Evolutionary conservation across 2,797 vertebrate species (phyloP), one percentile per base, ranked within the genome.

Genomic region (Pantherophis alleghaniensis): DNA sequence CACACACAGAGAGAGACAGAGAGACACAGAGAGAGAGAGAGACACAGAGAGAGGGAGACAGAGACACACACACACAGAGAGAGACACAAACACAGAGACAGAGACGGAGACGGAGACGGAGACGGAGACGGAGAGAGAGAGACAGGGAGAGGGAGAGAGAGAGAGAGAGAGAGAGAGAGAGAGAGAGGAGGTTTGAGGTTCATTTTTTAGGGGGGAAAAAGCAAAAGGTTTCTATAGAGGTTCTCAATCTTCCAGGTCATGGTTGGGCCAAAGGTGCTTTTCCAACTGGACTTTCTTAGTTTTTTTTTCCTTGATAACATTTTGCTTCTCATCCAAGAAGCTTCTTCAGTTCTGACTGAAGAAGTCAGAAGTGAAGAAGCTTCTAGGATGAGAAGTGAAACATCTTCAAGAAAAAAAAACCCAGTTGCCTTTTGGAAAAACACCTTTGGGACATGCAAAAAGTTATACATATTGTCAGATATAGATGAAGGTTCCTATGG

Each of bases 401-500:
- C 66, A 16, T 69, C 32, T 69, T 69, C n/a, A 32, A 69, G 13
- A 26, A 32, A 37, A 69, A n/a, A 16, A 74, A 37, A 1, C 9
- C 28, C 12, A 66, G 11, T 66, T 66, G 63, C 63, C 26, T 37
- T 32, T 69, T 32, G n/a, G 66, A 69, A 32, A 37, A 74, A 7
- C 6, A 32, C 1, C 66, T 37, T 20, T 74, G 32, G 66, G n/a
- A 74, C 92, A 93, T 95, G 91, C 59, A 94, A 94, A 96, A 95
- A 92, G 79, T 90, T 92, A 79, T 92, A 96, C 83, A 91, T 86
- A 91, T 24, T 18, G 95, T 86, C 5, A 55, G 10, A 93, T 74
- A 94, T 92, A 96, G 94, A 87, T 94, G 79, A 20, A 95, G 90
- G 86, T 55, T 94, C 14, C n/a, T 47, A 9, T 37, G 18, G 91